phyloP scores from a whole-genome alignment of 2,113 vertebrate genomes.

The Acanthochromis polyacanthus region DNA sequence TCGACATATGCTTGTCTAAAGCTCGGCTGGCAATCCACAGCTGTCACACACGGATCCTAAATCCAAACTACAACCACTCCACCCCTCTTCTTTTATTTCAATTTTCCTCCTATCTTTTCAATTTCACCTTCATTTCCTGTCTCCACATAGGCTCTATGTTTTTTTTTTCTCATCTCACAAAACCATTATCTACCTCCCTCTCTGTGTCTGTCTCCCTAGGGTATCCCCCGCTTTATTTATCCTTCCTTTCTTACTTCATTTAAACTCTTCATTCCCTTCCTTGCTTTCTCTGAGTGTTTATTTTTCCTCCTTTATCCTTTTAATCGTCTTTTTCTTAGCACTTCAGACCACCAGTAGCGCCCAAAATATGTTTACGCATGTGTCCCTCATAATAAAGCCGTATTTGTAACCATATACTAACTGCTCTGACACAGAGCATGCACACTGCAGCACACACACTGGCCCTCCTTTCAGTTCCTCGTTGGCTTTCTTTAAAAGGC shows the following conservation, averaged over 20 bases:
- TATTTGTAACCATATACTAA: slow-evolving; percentile 12
- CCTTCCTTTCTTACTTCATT: slow-evolving; percentile 42
- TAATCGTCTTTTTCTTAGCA: neutral
- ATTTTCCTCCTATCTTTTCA: slow-evolving; percentile 61
- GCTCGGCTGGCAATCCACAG: slow-evolving; percentile 2
- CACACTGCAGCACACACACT: neutral
- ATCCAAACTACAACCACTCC: slow-evolving; percentile 30
- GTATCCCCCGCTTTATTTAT: slow-evolving; percentile 55
- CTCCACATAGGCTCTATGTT: slow-evolving; percentile 22
- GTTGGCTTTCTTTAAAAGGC: slow-evolving; percentile 63
- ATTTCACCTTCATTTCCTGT: slow-evolving; percentile 69
- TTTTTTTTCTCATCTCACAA: slow-evolving; percentile 39
- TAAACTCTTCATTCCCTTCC: slow-evolving; percentile 13
- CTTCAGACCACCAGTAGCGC: slow-evolving; percentile 19
- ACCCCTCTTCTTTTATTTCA: slow-evolving; percentile 43
- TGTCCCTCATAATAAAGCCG: slow-evolving; percentile 19
- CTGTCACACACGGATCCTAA: neutral
- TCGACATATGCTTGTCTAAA: slow-evolving; percentile 25
- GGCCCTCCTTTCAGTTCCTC: slow-evolving; percentile 33
- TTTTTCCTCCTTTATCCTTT: neutral
- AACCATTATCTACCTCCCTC: slow-evolving; percentile 51
- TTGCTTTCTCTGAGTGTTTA: slow-evolving; percentile 15
- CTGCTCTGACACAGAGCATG: slow-evolving; percentile 11
- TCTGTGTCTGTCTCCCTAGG: slow-evolving; percentile 29
- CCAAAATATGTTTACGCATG: slow-evolving; percentile 13